Conservation (phyloP, 2,888 invertebrate genomes). For the Caprella mutica region DNA sequence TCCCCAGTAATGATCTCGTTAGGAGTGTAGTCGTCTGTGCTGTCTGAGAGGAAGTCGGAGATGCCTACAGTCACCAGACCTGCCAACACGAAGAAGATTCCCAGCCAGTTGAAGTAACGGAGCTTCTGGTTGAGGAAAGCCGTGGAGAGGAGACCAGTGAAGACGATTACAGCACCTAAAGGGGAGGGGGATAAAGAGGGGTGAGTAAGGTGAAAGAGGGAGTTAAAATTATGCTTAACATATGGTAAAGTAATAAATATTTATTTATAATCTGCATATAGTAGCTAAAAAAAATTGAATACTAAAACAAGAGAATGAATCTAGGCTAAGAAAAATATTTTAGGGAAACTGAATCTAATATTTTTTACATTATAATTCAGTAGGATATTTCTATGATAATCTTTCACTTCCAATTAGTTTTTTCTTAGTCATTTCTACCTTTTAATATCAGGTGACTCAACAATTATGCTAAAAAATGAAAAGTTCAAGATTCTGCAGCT, state of each 20-base stretch:
- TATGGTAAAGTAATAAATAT: not conserved
- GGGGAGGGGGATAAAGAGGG: no score
- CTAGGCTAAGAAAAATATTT: no score
- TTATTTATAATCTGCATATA: not conserved
- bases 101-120: constrained; percentile 58
- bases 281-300: not conserved
- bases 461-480: no score
- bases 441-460: no score
- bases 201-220: not conserved
- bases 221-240: not conserved
- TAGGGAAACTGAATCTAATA: no score
- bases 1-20: constrained; percentile 67
- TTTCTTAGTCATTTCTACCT: no score
- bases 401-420: no score
- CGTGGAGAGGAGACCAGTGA: constrained; percentile 76
- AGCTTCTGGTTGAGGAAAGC: constrained; percentile 60
- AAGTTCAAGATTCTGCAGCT: no score
- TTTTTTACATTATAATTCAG: no score
- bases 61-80: constrained; percentile 62
- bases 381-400: no score
- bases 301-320: no score
- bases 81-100: constrained; percentile 57
- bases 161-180: constrained; percentile 76
- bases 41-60: constrained; percentile 52
- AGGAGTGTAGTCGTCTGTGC: constrained; percentile 35